Percentiles rank a stretch among this genome's conserved stretches.
Conservation (phyloP, 1,140 invertebrate species). For the Batillaria attramentaria region DNA sequence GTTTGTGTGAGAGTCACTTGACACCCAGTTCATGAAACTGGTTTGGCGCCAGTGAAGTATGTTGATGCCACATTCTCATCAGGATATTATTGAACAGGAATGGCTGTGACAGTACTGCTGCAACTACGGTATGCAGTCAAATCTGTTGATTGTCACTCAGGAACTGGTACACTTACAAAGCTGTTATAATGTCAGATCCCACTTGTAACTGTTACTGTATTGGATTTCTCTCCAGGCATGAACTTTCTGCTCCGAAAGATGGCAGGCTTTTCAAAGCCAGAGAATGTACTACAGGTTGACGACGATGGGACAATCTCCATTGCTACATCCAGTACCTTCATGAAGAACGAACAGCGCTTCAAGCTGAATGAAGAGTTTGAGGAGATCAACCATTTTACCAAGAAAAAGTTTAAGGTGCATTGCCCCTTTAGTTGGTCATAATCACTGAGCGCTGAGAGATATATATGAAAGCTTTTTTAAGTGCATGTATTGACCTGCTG, state of each 20-base stretch:
- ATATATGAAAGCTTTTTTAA: not conserved
- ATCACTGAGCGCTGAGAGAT: not conserved
- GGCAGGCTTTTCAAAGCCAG: slow-evolving; percentile 45
- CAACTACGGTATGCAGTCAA: not conserved
- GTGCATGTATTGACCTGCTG: not conserved
- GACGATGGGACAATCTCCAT: slow-evolving; percentile 45
- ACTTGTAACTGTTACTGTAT: not conserved
- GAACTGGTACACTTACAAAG: not conserved
- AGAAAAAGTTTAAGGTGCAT: slow-evolving; percentile 23
- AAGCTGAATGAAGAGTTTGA: slow-evolving; percentile 44
- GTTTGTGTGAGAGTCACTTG: not conserved
- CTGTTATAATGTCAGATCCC: not conserved
- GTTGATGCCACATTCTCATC: too few species aligned
- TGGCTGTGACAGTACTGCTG: not conserved
- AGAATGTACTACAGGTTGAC: slow-evolving; percentile 40
- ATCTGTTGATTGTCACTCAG: not conserved
- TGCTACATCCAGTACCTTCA: slow-evolving; percentile 45
- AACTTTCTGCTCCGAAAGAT: slow-evolving; percentile 52
- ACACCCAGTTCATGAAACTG: too few species aligned
- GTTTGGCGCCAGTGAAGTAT: too few species aligned
- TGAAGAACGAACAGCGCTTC: slow-evolving; percentile 44
- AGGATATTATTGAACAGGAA: too few species aligned
- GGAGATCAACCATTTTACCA: slow-evolving; percentile 27
- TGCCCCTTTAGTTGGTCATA: not conserved
- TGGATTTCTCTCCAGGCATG: slow-evolving; percentile 33